Conservation (phyloP, 2,797 vertebrate species). For the Centropyge bicolor region DNA sequence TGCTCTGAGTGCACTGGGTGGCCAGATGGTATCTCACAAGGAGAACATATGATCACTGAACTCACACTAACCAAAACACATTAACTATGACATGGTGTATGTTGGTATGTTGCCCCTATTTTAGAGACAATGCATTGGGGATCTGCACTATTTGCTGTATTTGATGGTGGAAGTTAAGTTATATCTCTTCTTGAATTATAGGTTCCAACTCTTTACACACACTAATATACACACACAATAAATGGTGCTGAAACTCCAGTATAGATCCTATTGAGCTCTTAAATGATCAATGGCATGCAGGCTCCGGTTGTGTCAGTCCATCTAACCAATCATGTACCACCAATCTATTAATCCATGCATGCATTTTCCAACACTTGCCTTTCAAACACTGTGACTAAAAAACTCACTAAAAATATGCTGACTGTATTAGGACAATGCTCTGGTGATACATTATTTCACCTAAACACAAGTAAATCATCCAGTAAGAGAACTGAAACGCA, state of each 20-base stretch:
- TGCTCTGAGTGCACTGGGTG: conserved; percentile 21
- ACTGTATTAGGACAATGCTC: not conserved
- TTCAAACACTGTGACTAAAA: conserved; percentile 5
- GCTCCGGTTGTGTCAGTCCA: conserved; percentile 23
- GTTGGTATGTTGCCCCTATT: conserved; percentile 5
- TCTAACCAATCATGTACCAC: conserved; percentile 23
- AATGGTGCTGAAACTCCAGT: not conserved
- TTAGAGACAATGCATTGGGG: not conserved
- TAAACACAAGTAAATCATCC: conserved; percentile 20
- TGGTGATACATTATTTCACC: not conserved
- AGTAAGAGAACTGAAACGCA: not conserved
- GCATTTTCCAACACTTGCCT: not conserved
- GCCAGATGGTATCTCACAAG: conserved; percentile 67
- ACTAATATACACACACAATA: not conserved
- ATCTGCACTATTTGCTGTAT: not conserved
- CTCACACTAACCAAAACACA: conserved; percentile 35
- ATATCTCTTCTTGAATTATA: not conserved
- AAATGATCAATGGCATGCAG: conserved; percentile 40
- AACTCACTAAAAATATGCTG: not conserved
- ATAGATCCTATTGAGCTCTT: conserved; percentile 33
- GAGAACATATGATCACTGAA: conserved; percentile 56
- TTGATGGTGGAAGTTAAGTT: not conserved
- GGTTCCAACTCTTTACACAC: not conserved
- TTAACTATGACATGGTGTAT: conserved; percentile 25
- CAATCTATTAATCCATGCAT: conserved; percentile 12